Conservation (phyloP, 2,888 invertebrate genomes). For the Patella depressa region DNA sequence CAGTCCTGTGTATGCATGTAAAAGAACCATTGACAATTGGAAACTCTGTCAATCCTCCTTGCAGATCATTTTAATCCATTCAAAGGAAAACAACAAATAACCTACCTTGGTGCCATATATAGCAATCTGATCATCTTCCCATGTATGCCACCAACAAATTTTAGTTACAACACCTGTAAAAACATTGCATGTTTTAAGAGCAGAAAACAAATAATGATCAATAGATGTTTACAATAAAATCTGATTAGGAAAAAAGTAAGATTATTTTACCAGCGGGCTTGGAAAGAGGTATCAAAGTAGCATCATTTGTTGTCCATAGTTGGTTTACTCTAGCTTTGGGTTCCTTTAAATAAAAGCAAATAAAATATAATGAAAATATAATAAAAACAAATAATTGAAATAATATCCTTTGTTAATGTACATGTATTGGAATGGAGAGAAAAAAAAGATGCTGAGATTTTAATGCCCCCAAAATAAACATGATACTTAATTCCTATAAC, state of each 20-base stretch:
- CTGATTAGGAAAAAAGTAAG: not conserved
- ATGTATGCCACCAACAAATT: constrained; percentile 84
- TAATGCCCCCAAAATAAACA: too few species aligned
- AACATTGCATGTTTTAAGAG: constrained; percentile 10
- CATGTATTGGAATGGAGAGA: too few species aligned
- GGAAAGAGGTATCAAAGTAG: constrained; percentile 71
- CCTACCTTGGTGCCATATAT: constrained; percentile 67
- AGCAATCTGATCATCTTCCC: constrained; percentile 76
- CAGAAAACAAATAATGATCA: not conserved
- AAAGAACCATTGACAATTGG: too few species aligned
- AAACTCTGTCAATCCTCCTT: too few species aligned
- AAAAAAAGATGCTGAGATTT: not conserved
- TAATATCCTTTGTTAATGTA: too few species aligned
- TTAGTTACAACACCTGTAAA: constrained; percentile 74
- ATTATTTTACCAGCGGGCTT: constrained; percentile 40
- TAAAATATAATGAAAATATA: not conserved
- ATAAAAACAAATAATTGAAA: not conserved
- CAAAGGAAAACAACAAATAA: not conserved
- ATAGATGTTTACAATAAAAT: not conserved
- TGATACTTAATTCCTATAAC: too few species aligned
- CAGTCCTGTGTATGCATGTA: too few species aligned
- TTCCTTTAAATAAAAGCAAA: constrained; percentile 66
- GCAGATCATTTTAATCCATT: too few species aligned
- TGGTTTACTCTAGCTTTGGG: constrained; percentile 74
- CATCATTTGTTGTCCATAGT: constrained; percentile 76